phyloP scores from a whole-genome alignment of 2,797 vertebrate genomes.

The Pipistrellus pygmaeus region DNA sequence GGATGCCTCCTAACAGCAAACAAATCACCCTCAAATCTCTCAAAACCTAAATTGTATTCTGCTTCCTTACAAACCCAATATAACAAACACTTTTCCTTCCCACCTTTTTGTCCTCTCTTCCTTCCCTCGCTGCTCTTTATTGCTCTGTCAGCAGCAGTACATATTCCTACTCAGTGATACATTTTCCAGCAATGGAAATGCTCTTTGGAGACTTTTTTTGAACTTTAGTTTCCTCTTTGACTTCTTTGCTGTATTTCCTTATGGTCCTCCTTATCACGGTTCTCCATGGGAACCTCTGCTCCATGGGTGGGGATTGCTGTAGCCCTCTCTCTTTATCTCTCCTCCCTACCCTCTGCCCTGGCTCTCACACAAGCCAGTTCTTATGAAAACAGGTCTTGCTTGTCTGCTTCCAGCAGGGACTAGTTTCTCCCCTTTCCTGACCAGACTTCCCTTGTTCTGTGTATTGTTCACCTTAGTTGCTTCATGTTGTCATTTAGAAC shows the following conservation, averaged over 20 bases:
- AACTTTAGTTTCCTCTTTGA: slow-evolving; percentile 35
- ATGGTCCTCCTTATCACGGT: background rate
- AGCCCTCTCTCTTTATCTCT: background rate
- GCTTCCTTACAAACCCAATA: background rate
- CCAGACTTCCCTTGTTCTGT: background rate
- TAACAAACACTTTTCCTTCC: background rate
- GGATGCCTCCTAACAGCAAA: slow-evolving; percentile 25
- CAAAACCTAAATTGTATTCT: background rate
- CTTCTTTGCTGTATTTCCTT: slow-evolving; percentile 7
- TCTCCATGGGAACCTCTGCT: background rate
- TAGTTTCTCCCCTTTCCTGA: background rate
- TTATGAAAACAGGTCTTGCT: background rate
- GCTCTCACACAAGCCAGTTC: background rate
- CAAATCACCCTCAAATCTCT: slow-evolving; percentile 24
- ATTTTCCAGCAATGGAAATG: slow-evolving; percentile 45
- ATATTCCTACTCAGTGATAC: background rate
- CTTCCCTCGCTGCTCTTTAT: background rate
- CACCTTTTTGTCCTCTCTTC: background rate
- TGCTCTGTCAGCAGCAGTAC: background rate
- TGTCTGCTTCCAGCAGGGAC: background rate
- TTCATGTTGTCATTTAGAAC: background rate
- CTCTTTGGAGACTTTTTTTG: slow-evolving; percentile 17
- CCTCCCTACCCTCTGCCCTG: background rate
- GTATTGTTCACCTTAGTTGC: background rate
- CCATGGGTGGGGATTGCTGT: rapidly evolving